Percentiles rank a stretch among this genome's conserved stretches.
Conservation (phyloP, 2,113 vertebrate genomes). For the Puma concolor region DNA sequence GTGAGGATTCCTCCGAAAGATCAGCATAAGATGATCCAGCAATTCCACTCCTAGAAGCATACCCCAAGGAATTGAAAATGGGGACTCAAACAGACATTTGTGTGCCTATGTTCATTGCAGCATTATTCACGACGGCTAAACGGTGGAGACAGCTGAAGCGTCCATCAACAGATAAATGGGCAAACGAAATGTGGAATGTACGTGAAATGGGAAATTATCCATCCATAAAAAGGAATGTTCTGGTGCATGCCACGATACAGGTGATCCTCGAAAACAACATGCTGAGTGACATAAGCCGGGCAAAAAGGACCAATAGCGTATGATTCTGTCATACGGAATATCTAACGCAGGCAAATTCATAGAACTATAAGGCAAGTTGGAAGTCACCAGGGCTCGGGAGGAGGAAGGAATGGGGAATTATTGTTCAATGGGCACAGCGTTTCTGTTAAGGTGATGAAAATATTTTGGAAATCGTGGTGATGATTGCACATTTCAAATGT, state of each 20-base stretch:
- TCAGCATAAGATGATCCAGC: background rate
- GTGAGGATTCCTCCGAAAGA: background rate
- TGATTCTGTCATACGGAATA: background rate
- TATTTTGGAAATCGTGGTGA: background rate
- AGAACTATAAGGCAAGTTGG: background rate
- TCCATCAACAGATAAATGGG: background rate
- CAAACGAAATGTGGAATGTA: background rate
- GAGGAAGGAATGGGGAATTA: background rate
- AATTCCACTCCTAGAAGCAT: background rate
- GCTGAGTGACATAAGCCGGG: background rate
- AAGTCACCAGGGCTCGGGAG: background rate
- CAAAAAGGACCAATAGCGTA: background rate
- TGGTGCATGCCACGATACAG: background rate
- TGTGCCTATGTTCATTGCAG: background rate
- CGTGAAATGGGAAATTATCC: background rate
- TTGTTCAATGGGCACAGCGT: background rate
- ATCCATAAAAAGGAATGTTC: background rate
- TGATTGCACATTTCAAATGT: background rate
- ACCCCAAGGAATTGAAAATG: background rate
- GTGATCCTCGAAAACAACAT: background rate
- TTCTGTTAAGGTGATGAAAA: background rate
- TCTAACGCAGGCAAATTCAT: background rate
- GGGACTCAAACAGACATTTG: background rate
- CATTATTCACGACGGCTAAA: background rate
- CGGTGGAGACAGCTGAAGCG: background rate